phyloP scores from a whole-genome alignment of 2,113 vertebrate genomes.

The Tyto alba region DNA sequence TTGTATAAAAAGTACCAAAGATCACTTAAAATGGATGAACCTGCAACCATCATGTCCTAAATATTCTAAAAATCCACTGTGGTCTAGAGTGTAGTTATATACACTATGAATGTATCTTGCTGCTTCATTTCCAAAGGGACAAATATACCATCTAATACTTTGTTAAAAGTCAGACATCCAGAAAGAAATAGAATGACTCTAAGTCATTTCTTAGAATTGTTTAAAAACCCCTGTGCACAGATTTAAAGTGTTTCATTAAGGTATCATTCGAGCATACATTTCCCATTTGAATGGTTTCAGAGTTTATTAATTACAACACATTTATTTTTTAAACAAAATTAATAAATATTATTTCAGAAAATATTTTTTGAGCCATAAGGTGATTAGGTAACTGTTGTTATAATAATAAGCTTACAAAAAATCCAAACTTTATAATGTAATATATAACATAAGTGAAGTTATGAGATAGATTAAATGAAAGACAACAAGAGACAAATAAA shows the following conservation, averaged over 20 bases:
- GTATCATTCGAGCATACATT: not conserved
- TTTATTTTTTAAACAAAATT: not conserved
- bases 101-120: not conserved
- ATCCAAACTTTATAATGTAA: not conserved
- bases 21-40: not conserved
- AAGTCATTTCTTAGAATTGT: not conserved
- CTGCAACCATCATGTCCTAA: not conserved
- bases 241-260: not conserved
- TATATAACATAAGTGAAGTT: not conserved
- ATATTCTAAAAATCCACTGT: not conserved
- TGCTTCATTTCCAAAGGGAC: not conserved
- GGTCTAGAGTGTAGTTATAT: not conserved
- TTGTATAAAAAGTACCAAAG: not conserved
- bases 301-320: not conserved
- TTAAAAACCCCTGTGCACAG: not conserved
- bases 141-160: not conserved
- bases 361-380: not conserved
- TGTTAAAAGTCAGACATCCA: not conserved
- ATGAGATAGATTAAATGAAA: not conserved
- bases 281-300: not conserved
- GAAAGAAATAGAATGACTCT: not conserved
- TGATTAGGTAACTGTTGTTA: not conserved
- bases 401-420: not conserved
- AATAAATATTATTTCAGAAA: not conserved
- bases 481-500: not conserved